A percentile compares a stretch with the other conserved stretches of the same genome.
phyloP scores from a whole-genome alignment of 2,113 vertebrate species.

The Macaca fascicularis region T2T-MFA8v1.1 NC_088376.1:93613501-93614000 shows the following conservation, averaged over 20 bases:
- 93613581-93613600: neutral
- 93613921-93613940: neutral
- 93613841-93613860: conserved; percentile 40
- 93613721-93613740: neutral
- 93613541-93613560: no score
- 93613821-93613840: neutral
- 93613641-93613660: neutral
- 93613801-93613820: neutral
- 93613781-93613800: neutral
- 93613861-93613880: conserved; percentile 26
- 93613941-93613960: neutral
- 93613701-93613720: neutral
- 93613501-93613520: neutral
- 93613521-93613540: no score
- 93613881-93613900: conserved; percentile 10
- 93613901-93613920: neutral
- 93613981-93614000: neutral
- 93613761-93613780: neutral
- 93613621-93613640: neutral
- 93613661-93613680: neutral
- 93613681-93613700: neutral
- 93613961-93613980: neutral
- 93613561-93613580: neutral
- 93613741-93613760: neutral
- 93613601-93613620: neutral